Percentiles rank a stretch among this genome's conserved stretches.
phyloP scores from a whole-genome alignment of 1,140 invertebrate species.

The Drosophila micromelanica region DNA sequence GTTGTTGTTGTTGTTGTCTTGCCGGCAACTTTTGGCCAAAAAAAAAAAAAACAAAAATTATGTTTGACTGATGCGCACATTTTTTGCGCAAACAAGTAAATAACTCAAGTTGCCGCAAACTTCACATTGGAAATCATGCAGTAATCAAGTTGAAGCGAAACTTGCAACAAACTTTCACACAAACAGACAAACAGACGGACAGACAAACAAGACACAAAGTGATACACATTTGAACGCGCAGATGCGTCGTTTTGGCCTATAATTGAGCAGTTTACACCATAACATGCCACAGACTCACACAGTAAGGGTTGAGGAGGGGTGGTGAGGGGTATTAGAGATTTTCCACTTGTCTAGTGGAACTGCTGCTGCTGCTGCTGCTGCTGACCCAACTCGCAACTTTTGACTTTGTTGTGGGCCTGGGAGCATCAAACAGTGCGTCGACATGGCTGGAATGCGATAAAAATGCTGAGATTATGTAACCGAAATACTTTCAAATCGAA shows the following conservation, averaged over 20 bases:
- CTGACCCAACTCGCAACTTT: conserved; percentile 23
- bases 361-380: background rate
- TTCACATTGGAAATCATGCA: conserved; percentile 49
- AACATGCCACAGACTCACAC: conserved; percentile 31
- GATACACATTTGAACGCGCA: conserved; percentile 21
- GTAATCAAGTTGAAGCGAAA: conserved; percentile 76
- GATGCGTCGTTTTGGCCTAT: conserved; percentile 58
- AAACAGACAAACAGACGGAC: conserved; percentile 1
- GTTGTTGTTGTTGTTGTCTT: conserved; percentile 1
- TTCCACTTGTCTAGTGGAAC: background rate
- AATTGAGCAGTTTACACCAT: conserved; percentile 81
- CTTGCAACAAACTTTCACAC: conserved; percentile 54
- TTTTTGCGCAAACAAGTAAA: conserved; percentile 36
- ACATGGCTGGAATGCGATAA: conserved; percentile 69
- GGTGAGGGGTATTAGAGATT: background rate
- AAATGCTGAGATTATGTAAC: conserved; percentile 79
- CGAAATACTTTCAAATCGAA: conserved; percentile 82
- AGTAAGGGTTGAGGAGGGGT: too few species aligned
- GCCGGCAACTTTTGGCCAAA: conserved; percentile 19
- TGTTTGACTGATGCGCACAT: conserved; percentile 46
- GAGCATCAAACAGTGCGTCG: conserved; percentile 63
- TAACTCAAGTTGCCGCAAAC: conserved; percentile 52
- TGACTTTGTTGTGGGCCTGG: conserved; percentile 11
- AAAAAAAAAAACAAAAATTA: too few species aligned
- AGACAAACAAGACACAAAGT: conserved; percentile 6